These are phyloP conservation scores for Boulengeromyrus knoepffleri DNA, from an alignment of 2,113 vertebrate species.

Conservation along the genomic window DNA sequence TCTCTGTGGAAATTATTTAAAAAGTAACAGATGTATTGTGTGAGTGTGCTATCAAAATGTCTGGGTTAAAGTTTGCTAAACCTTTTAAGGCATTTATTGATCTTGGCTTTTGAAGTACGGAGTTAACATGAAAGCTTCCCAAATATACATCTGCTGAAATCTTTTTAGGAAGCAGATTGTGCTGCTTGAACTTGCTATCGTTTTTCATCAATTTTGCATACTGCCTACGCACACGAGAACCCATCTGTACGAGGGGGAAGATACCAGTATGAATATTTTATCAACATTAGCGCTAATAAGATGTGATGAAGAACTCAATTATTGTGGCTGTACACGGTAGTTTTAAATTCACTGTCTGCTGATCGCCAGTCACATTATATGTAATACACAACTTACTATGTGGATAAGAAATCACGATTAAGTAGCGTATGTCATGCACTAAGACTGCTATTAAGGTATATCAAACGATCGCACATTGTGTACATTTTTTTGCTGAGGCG, in stretches of 20 bases:
- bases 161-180: not conserved
- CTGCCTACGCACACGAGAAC: not conserved
- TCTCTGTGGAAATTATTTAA: not conserved
- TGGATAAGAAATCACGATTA: not conserved
- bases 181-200: not conserved
- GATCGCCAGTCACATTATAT: not conserved
- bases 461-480: not conserved
- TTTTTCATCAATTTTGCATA: conserved; percentile 5
- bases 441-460: not conserved
- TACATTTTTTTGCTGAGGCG: not conserved
- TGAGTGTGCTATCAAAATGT: not conserved
- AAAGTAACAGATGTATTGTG: not conserved
- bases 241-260: not conserved
- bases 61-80: not conserved
- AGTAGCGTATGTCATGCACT: not conserved
- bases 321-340: not conserved
- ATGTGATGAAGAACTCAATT: not conserved
- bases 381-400: not conserved
- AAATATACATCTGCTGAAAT: not conserved
- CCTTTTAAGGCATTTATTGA: not conserved
- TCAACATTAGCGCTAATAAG: conserved; percentile 3
- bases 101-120: not conserved
- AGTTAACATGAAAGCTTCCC: not conserved
- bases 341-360: not conserved
- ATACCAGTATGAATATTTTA: conserved; percentile 14